Evolutionary conservation across 2,888 invertebrate species (phyloP).

Genomic region (Nomada fabriciana): DNA sequence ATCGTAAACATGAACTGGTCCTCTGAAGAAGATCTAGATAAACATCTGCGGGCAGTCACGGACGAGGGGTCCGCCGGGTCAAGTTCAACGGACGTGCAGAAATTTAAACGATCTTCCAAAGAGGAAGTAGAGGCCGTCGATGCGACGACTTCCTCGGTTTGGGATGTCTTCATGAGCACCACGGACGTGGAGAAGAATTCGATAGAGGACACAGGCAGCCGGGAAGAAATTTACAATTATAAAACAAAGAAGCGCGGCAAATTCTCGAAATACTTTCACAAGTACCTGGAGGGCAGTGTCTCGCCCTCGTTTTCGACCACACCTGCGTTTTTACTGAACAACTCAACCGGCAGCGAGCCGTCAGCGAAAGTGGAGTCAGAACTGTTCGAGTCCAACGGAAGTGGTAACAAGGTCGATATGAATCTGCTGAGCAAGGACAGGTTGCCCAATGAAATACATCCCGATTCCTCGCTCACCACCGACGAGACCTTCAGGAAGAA

Average conservation of each 20-base stretch:
- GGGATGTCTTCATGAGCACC: too few species aligned
- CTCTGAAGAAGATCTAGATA: neutral
- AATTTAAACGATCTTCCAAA: neutral
- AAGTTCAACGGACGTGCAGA: neutral
- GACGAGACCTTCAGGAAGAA: neutral
- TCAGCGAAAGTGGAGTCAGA: neutral
- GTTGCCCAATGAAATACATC: neutral
- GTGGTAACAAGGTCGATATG: neutral
- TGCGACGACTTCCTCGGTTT: neutral
- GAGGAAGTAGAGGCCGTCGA: neutral
- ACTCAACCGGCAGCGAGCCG: neutral
- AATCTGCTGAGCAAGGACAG: slow-evolving; percentile 19
- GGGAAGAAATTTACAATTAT: slow-evolving; percentile 14
- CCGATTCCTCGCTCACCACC: neutral
- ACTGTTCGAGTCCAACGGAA: slow-evolving; percentile 9
- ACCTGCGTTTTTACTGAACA: neutral
- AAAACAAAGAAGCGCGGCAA: slow-evolving; percentile 12
- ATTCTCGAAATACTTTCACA: slow-evolving; percentile 16
- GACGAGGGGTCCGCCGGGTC: neutral
- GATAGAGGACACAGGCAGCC: neutral
- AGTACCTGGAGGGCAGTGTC: neutral
- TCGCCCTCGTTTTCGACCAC: neutral
- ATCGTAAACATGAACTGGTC: neutral
- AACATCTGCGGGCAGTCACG: too few species aligned
- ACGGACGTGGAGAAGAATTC: neutral